phyloP scores from a whole-genome alignment of 1,140 invertebrate species.

The Scaptomyza hsui region DNA sequence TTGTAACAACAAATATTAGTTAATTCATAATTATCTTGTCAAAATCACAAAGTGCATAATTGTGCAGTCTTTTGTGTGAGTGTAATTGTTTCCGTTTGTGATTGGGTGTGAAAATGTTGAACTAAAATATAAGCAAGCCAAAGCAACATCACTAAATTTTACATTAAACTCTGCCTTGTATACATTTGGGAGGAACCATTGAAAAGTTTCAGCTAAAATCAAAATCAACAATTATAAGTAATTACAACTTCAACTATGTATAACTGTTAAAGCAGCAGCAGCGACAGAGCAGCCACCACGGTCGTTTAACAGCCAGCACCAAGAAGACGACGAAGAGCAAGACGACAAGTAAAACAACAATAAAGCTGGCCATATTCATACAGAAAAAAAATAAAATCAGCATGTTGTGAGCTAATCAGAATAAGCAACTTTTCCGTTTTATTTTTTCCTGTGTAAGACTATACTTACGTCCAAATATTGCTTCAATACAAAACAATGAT shows the following conservation, averaged over 20 bases:
- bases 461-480: no score
- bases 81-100: slow-evolving; percentile 25
- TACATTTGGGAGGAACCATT: slow-evolving; percentile 16
- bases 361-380: slow-evolving; percentile 55
- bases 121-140: slow-evolving; percentile 24
- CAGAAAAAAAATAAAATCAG: slow-evolving; percentile 45
- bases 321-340: slow-evolving; percentile 49
- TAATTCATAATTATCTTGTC: slow-evolving; percentile 39
- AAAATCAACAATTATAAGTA: slow-evolving; percentile 46
- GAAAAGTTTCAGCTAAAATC: slow-evolving; percentile 28
- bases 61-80: slow-evolving; percentile 28
- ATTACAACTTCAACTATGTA: slow-evolving; percentile 41
- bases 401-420: slow-evolving; percentile 57
- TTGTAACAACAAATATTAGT: slow-evolving; percentile 39
- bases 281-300: slow-evolving; percentile 43
- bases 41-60: slow-evolving; percentile 28
- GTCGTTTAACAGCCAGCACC: slow-evolving; percentile 45
- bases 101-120: slow-evolving; percentile 37
- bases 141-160: slow-evolving; percentile 30
- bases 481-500: slow-evolving; percentile 14
- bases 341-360: slow-evolving; percentile 55
- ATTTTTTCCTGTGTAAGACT: no score
- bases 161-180: slow-evolving; percentile 23
- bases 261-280: slow-evolving; percentile 42
- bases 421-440: slow-evolving; percentile 23